Percentiles rank a stretch among this genome's conserved stretches.
phyloP scores from a whole-genome alignment of 2,113 vertebrate species.

The Halichoeres trimaculatus region DNA sequence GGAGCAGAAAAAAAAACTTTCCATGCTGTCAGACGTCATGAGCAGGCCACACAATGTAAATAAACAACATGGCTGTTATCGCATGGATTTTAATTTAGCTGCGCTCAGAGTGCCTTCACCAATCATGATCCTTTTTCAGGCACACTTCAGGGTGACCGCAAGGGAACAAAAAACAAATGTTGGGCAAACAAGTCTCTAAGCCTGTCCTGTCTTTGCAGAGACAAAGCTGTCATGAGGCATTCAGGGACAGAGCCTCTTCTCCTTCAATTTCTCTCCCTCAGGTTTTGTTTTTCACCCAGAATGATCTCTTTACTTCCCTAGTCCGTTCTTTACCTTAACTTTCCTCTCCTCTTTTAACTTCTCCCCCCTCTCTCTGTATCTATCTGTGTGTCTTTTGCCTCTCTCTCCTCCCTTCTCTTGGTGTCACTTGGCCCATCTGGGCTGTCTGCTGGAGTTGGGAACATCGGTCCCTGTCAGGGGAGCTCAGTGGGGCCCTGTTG shows the following conservation, averaged over 20 bases:
- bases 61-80: constrained; percentile 41
- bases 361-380: constrained; percentile 29
- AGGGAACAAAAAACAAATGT: constrained; percentile 58
- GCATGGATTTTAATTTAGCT: constrained; percentile 48
- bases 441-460: constrained; percentile 79
- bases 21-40: constrained; percentile 41
- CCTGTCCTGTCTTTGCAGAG: constrained; percentile 23
- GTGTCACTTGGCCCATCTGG: constrained; percentile 83
- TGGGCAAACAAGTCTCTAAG: constrained; percentile 54
- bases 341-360: constrained; percentile 33
- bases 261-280: constrained; percentile 3
- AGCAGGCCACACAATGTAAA: constrained; percentile 52
- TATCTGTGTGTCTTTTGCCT: constrained; percentile 19
- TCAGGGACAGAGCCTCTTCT: constrained; percentile 20
- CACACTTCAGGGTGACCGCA: constrained; percentile 71
- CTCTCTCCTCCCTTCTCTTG: constrained; percentile 44
- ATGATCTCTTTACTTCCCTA: constrained; percentile 5
- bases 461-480: constrained; percentile 78
- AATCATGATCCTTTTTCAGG: constrained; percentile 63
- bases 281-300: constrained; percentile 16
- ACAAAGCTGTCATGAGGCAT: constrained; percentile 50
- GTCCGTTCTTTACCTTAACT: not conserved
- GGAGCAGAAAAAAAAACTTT: constrained; percentile 28
- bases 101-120: constrained; percentile 50
- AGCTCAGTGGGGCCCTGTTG: constrained; percentile 81